A percentile compares a stretch with the other conserved stretches of the same genome.
These are phyloP conservation scores for Thymelicus sylvestris DNA, from an alignment of 2,888 invertebrate species.

Conservation along the genomic window DNA sequence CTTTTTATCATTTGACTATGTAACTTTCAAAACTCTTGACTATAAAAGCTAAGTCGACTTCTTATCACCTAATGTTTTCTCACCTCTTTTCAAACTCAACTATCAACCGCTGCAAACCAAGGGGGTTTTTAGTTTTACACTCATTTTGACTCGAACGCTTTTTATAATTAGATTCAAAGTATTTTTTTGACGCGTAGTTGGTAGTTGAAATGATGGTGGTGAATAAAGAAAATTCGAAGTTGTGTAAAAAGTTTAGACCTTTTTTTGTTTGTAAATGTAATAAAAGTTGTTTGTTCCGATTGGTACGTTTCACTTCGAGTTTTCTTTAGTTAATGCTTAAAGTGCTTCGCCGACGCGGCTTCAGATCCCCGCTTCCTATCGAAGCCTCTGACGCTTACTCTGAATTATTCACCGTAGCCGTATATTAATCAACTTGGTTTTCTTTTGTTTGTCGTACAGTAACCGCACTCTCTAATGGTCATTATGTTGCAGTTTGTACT, in stretches of 20 bases:
- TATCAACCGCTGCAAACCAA: constrained; percentile 72
- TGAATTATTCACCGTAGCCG: constrained; percentile 80
- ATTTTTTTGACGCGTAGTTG: constrained; percentile 72
- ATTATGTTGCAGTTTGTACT: constrained; percentile 85
- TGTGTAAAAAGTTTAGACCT: constrained; percentile 36
- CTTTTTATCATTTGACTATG: neutral
- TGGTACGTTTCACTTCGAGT: constrained; percentile 63
- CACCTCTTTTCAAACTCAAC: constrained; percentile 76
- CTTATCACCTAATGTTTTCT: constrained; percentile 60
- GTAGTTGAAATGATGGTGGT: constrained; percentile 80
- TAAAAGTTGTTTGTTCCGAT: constrained; percentile 35
- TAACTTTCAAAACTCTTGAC: neutral
- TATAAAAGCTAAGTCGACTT: constrained; percentile 57
- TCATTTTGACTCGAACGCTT: constrained; percentile 64
- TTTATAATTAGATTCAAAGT: constrained; percentile 53
- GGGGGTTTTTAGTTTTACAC: constrained; percentile 70
- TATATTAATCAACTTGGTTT: constrained; percentile 79
- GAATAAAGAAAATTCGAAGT: constrained; percentile 73
- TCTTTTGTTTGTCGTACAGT: constrained; percentile 84
- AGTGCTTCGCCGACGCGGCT: constrained; percentile 81
- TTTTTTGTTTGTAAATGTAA: constrained; percentile 6
- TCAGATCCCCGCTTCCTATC: constrained; percentile 78
- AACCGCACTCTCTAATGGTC: constrained; percentile 85
- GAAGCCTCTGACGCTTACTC: constrained; percentile 80
- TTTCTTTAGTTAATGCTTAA: constrained; percentile 70